Base-by-base conservation (phyloP, 2,888 invertebrate species). In the Troglohyphantes excavatus region DNA sequence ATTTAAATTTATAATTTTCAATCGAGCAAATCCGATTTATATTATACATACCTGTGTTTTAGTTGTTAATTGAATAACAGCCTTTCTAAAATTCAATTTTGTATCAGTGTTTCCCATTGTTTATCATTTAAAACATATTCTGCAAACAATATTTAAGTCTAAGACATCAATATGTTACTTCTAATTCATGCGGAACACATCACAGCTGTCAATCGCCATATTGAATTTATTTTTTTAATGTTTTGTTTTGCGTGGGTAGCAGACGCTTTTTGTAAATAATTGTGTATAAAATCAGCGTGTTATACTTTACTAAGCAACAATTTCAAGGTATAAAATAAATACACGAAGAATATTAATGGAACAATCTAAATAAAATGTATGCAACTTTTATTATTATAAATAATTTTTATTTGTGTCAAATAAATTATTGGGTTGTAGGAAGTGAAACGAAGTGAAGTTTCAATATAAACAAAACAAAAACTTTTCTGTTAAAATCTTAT, bases 51-150 rank as follows among this genome's bases (percentile, higher is more conserved):
- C 98, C 96, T 98, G 98, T 90, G 97, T 97, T 95, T 98, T 99
- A 0, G 98, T 97, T 82, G 99, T 99, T 82, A 99, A 95, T 94
- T 99, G 99, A 75, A 99, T 97, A 75, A 99, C 98, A 92, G 99
- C 99, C 94, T 99, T 99, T 91, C 99, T 96, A 94, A 99, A 99
- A 94, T 98, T 98, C 91, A 99, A 94, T 95, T 99, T 99, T 90
- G 99, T 98, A 94, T 99, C 99, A 90, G 98, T 96, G 95, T 99
- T 99, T 92, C 99, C 99, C 99, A 99, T 99, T n/a, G 0, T 61
- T 26, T 19, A 13, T 59, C 46, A 23, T 53, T n/a, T 33, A 27
- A 43, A 43, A 27, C 65, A 26, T 26, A 65, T 21, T 11, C 9
- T 17, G 19, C 5, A 21, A 43, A 13, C n/a, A 11, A n/a, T 23